Evolutionary conservation across 2,113 vertebrate species (phyloP).

Genomic region (Oncorhynchus clarkii): DNA sequence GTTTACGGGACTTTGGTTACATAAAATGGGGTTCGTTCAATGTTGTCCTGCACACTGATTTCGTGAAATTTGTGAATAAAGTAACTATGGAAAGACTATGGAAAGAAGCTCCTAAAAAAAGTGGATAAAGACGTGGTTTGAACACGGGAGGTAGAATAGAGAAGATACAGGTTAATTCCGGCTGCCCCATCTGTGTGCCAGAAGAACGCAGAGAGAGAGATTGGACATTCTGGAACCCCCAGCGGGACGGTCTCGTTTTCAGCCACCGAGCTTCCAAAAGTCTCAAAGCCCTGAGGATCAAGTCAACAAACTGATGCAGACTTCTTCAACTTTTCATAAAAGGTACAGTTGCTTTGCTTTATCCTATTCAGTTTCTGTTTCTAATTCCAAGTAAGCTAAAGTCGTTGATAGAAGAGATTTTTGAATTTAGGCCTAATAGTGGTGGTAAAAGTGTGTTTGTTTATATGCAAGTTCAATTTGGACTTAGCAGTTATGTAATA

Average conservation of each 20-base stretch:
- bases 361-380: neutral
- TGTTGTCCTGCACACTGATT: constrained; percentile 47
- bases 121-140: constrained; percentile 49
- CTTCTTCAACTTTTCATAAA: constrained; percentile 10
- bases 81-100: constrained; percentile 45
- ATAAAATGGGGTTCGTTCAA: constrained; percentile 71
- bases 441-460: neutral
- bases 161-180: constrained; percentile 26
- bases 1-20: constrained; percentile 65
- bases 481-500: too few relatives aligned
- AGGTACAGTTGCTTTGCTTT: neutral
- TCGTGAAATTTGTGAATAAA: constrained; percentile 24
- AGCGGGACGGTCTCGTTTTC: constrained; percentile 48
- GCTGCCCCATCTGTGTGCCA: constrained; percentile 65
- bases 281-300: constrained; percentile 35
- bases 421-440: neutral
- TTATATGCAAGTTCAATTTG: neutral
- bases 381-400: too few relatives aligned
- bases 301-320: constrained; percentile 66
- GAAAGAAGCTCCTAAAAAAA: constrained; percentile 28
- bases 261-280: constrained; percentile 37
- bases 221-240: constrained; percentile 69
- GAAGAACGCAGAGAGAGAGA: constrained; percentile 32
- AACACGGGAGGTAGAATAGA: constrained; percentile 5
- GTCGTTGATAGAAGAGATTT: too few relatives aligned